Evolutionary conservation across 2,113 vertebrate genomes (phyloP).

Genomic region (Orycteropus afer): DNA sequence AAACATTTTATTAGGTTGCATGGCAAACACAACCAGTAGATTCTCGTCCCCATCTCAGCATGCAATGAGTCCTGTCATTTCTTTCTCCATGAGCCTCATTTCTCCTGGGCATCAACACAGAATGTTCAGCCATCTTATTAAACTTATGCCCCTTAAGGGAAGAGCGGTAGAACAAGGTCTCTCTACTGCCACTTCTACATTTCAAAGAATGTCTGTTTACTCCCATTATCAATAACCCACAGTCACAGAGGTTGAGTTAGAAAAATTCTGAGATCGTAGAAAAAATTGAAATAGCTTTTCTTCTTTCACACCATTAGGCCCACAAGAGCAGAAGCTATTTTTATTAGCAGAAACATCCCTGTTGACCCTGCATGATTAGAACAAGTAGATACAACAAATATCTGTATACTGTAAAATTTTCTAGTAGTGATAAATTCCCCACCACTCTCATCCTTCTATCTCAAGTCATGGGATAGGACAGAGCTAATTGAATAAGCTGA

Average conservation of each 20-base stretch:
- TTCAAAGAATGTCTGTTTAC: slow-evolving; percentile 47
- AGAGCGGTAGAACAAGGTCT: background rate
- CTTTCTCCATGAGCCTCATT: background rate
- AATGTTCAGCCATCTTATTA: slow-evolving; percentile 1
- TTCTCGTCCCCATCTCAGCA: background rate
- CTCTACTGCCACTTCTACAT: background rate
- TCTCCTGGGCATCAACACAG: background rate
- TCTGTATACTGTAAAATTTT: background rate
- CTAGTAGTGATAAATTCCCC: background rate
- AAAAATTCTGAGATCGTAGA: background rate
- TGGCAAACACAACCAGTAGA: background rate
- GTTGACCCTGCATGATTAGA: background rate
- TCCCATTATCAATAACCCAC: slow-evolving; percentile 6
- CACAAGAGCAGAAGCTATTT: background rate
- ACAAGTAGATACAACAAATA: background rate
- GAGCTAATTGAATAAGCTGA: background rate
- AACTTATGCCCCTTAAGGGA: background rate
- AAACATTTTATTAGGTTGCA: background rate
- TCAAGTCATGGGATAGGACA: background rate
- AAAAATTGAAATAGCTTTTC: background rate
- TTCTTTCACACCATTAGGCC: background rate
- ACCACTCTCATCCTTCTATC: background rate
- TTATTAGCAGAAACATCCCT: background rate
- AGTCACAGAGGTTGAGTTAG: background rate
- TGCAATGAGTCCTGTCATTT: background rate